Conservation (phyloP, 2,797 vertebrate species). For the Sternarchorhynchus goeldii region DNA sequence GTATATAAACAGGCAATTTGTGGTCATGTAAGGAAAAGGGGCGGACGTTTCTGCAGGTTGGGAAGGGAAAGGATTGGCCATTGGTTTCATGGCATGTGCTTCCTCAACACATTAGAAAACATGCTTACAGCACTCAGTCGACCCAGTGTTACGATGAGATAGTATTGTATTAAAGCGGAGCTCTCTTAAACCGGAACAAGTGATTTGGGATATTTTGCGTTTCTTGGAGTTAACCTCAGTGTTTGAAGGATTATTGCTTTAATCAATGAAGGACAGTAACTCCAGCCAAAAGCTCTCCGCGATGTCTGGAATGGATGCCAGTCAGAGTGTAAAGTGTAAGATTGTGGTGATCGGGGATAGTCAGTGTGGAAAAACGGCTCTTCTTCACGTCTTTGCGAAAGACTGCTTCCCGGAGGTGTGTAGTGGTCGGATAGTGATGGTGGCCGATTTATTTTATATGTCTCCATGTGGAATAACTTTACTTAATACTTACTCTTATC, state of each 20-base stretch:
- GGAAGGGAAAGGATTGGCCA: constrained; percentile 49
- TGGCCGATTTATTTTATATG: neutral
- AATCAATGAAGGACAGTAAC: constrained; percentile 87
- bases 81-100: constrained; percentile 17
- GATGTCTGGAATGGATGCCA: constrained; percentile 82
- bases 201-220: constrained; percentile 14
- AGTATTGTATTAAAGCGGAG: no score
- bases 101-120: neutral
- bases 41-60: constrained; percentile 10
- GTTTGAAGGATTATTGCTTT: constrained; percentile 55
- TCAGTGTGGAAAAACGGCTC: constrained; percentile 85
- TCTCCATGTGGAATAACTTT: neutral
- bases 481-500: neutral
- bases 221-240: constrained; percentile 6
- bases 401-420: constrained; percentile 87
- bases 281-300: constrained; percentile 77
- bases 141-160: neutral
- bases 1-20: constrained; percentile 9
- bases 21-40: constrained; percentile 35
- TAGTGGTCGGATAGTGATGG: neutral
- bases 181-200: neutral
- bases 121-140: neutral
- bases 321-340: constrained; percentile 86
- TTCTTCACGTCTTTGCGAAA: constrained; percentile 88
- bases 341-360: constrained; percentile 89